These are phyloP conservation scores for Chloroceryle aenea DNA, from an alignment of 2,113 vertebrate species.

Conservation along the genomic window DNA sequence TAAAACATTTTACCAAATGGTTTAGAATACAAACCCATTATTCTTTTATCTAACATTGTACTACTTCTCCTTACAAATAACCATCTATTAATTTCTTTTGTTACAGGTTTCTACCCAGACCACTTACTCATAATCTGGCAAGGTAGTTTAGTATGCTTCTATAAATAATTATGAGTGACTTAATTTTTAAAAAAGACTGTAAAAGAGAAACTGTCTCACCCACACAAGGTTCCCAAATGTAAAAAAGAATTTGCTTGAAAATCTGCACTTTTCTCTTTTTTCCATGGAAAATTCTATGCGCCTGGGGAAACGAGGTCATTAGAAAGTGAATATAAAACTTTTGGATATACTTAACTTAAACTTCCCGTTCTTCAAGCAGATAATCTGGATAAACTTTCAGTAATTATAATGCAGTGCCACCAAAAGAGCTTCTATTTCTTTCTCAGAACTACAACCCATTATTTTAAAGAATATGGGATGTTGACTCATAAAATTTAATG, in stretches of 20 bases:
- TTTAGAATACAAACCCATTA: slow-evolving; percentile 55
- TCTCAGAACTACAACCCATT: not conserved
- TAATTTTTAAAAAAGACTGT: not conserved
- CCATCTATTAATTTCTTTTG: not conserved
- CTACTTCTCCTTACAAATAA: not conserved
- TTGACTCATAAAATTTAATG: not conserved
- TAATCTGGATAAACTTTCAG: not conserved
- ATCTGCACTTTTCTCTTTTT: not conserved
- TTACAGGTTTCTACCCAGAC: not conserved
- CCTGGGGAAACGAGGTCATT: not conserved
- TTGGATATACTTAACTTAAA: not conserved
- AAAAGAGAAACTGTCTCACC: slow-evolving; percentile 14
- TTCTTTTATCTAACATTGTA: not conserved
- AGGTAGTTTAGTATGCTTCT: not conserved
- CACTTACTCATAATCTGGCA: not conserved
- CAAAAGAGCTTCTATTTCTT: not conserved
- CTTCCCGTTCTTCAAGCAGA: not conserved
- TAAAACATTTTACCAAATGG: slow-evolving; percentile 57
- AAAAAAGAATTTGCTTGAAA: slow-evolving; percentile 3
- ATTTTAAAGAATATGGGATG: not conserved
- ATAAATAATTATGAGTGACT: slow-evolving; percentile 25
- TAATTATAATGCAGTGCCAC: not conserved
- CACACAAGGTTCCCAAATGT: not conserved
- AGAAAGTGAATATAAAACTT: not conserved
- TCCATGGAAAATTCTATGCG: not conserved